These are phyloP conservation scores for Theonella swinhoei DNA, from an alignment of 37 sponge, comb jelly and placozoan species.

Conservation along the genomic window DNA sequence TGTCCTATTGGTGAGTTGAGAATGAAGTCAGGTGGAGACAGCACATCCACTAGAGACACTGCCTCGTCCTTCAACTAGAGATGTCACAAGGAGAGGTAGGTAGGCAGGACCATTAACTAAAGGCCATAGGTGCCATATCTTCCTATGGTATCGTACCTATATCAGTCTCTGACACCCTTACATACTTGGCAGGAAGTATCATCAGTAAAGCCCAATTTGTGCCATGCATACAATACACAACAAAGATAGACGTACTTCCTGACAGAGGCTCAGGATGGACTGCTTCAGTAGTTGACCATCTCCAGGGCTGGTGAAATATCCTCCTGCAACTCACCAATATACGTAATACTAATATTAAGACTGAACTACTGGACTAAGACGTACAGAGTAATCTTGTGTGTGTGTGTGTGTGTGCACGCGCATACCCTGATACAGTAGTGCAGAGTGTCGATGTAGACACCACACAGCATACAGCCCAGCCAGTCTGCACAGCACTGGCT, in stretches of 20 bases:
- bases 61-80: conserved; percentile 83
- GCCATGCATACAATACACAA: too few species aligned
- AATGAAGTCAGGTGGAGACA: conserved; percentile 93
- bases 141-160: too few species aligned
- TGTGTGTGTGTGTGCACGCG: neutral
- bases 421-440: conserved; percentile 76
- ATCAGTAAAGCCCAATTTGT: too few species aligned
- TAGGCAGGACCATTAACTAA: too few species aligned
- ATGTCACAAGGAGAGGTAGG: neutral
- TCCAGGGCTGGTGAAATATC: conserved; percentile 49
- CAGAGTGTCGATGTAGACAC: conserved; percentile 72
- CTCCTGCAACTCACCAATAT: conserved; percentile 58
- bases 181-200: too few species aligned
- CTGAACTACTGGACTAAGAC: too few species aligned
- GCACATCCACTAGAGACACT: conserved; percentile 84
- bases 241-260: too few species aligned
- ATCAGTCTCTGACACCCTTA: too few species aligned
- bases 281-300: conserved; percentile 47
- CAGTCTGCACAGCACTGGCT: conserved; percentile 43
- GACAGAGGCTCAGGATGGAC: conserved; percentile 58
- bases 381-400: neutral
- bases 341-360: neutral
- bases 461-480: conserved; percentile 74
- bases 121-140: too few species aligned
- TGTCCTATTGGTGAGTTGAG: conserved; percentile 81